A percentile compares a stretch with the other conserved stretches of the same genome.
These are phyloP conservation scores for Danaus melanippus DNA, from an alignment of 1,140 invertebrate species.

Conservation along the genomic window DNA sequence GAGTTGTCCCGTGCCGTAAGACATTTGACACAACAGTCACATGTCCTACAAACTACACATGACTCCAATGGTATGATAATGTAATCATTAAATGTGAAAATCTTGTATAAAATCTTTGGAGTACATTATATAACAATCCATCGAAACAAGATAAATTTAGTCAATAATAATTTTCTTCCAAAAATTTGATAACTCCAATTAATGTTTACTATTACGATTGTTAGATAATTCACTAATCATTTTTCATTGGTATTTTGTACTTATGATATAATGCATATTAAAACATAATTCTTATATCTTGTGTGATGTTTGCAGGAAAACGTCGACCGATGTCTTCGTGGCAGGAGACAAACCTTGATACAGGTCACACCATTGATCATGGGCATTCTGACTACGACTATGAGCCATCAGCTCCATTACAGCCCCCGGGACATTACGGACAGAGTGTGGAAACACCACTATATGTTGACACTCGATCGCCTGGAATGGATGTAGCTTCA, in stretches of 20 bases:
- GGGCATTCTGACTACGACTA: constrained; percentile 60
- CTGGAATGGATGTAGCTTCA: constrained; percentile 43
- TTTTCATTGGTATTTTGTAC: too few relatives aligned
- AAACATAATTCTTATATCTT: not conserved
- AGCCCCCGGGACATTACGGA: constrained; percentile 40
- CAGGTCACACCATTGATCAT: constrained; percentile 78
- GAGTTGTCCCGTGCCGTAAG: constrained; percentile 86
- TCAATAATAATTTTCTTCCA: too few relatives aligned
- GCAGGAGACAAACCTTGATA: constrained; percentile 93
- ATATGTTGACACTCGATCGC: constrained; percentile 70
- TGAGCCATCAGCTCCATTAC: constrained; percentile 24
- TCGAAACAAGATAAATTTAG: too few relatives aligned
- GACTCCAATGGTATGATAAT: constrained; percentile 18
- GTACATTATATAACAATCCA: too few relatives aligned
- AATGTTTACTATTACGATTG: too few relatives aligned
- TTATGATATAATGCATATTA: constrained; percentile 31
- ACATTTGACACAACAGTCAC: constrained; percentile 84
- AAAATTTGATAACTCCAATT: too few relatives aligned
- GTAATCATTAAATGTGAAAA: too few relatives aligned
- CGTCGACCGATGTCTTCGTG: constrained; percentile 74
- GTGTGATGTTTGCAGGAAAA: constrained; percentile 36
- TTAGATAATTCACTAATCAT: too few relatives aligned
- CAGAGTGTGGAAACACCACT: constrained; percentile 57
- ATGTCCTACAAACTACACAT: constrained; percentile 58
- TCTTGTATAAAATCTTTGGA: too few relatives aligned